phyloP scores from a whole-genome alignment of 2,113 vertebrate genomes.

The Paratilapia polleni region DNA sequence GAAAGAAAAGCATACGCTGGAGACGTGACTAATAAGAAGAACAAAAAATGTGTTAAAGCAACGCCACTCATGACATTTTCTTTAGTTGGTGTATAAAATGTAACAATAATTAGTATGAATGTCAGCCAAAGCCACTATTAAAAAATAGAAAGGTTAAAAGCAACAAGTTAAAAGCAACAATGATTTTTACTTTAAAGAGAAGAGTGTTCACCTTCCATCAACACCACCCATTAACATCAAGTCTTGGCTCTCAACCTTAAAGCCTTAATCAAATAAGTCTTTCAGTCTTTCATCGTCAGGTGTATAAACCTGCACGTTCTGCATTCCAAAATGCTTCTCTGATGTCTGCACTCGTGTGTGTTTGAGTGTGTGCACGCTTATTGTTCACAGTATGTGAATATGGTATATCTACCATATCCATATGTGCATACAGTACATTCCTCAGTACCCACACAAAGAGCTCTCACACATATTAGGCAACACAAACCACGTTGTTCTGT shows the following conservation, averaged over 20 bases:
- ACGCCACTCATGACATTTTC: neutral
- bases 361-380: neutral
- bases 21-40: too few species aligned
- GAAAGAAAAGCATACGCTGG: neutral
- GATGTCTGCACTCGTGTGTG: neutral
- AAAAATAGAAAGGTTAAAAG: neutral
- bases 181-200: constrained; percentile 13
- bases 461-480: constrained; percentile 27
- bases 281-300: constrained; percentile 63
- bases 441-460: constrained; percentile 20
- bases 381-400: neutral
- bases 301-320: constrained; percentile 42
- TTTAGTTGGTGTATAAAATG: neutral
- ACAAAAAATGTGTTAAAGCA: neutral
- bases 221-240: constrained; percentile 51
- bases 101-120: neutral
- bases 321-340: constrained; percentile 31
- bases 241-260: constrained; percentile 34
- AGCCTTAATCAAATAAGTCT: constrained; percentile 65
- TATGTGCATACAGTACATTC: constrained; percentile 33
- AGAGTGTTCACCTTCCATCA: constrained; percentile 48
- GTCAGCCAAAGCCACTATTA: neutral
- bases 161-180: neutral
- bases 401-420: constrained; percentile 14
- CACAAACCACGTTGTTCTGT: constrained; percentile 16